These are phyloP conservation scores for Psylliodes chrysocephalus DNA, from an alignment of 2,888 invertebrate species.

Conservation along the genomic window DNA sequence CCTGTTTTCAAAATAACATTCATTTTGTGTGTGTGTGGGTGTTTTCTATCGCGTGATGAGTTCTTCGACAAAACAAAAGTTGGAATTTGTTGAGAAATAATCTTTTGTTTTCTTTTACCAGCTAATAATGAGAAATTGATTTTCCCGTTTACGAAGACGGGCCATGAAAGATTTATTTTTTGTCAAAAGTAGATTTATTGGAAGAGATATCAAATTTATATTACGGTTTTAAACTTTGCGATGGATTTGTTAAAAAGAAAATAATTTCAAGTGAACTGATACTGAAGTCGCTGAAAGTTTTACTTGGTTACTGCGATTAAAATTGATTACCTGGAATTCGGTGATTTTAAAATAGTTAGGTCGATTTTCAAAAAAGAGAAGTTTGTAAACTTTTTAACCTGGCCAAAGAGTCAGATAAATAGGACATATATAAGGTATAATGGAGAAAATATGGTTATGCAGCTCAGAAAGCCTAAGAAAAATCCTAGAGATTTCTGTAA, in stretches of 20 bases:
- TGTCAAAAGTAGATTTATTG: neutral
- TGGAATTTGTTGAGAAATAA: slow-evolving; percentile 19
- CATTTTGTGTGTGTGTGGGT: neutral
- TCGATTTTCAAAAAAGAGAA: no score
- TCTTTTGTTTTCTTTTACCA: slow-evolving; percentile 9
- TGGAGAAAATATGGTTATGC: no score
- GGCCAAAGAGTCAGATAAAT: no score
- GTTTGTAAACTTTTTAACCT: no score
- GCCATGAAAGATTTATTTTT: slow-evolving; percentile 13
- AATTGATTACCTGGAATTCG: no score
- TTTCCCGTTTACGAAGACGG: slow-evolving; percentile 3
- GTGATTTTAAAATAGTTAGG: no score
- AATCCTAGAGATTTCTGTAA: no score
- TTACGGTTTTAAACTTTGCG: neutral
- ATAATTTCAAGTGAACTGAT: neutral
- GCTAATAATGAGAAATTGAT: slow-evolving; percentile 20
- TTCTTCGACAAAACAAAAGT: slow-evolving; percentile 15
- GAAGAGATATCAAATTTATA: neutral
- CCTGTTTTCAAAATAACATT: slow-evolving; percentile 1
- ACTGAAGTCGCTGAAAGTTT: neutral
- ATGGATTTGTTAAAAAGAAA: neutral
- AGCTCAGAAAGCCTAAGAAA: no score
- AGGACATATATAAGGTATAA: no score
- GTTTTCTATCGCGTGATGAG: slow-evolving; percentile 15
- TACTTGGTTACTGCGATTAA: neutral